A percentile compares a stretch with the other conserved stretches of the same genome.
Conservation (phyloP, 1,140 invertebrate genomes). For the Venturia canescens region DNA sequence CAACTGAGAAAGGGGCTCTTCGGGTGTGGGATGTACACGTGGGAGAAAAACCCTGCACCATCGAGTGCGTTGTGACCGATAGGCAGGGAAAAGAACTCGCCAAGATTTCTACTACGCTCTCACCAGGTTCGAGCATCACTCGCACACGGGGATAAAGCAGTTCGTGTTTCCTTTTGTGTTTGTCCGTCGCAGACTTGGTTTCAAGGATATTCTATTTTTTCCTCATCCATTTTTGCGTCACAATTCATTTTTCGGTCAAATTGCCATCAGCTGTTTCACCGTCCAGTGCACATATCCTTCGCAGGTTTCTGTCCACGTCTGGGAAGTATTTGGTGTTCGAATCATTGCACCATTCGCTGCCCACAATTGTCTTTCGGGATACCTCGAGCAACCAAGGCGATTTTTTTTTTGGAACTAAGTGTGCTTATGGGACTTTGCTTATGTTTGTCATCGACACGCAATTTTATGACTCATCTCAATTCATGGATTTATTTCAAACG, state of each 20-base stretch:
- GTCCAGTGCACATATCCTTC: neutral
- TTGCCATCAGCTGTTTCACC: constrained; percentile 9
- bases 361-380: neutral
- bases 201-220: neutral
- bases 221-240: constrained; percentile 25
- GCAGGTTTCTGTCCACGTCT: no score
- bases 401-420: neutral
- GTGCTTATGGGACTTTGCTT: constrained; percentile 7
- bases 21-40: constrained; percentile 61
- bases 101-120: constrained; percentile 64
- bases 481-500: neutral
- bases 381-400: neutral
- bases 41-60: constrained; percentile 58
- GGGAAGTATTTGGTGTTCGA: no score
- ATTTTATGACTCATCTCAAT: no score
- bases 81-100: constrained; percentile 60
- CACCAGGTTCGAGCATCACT: constrained; percentile 67
- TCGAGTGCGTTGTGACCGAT: constrained; percentile 66
- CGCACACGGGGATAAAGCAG: constrained; percentile 45
- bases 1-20: constrained; percentile 54
- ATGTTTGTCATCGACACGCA: no score
- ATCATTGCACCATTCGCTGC: neutral
- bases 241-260: no score
- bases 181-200: constrained; percentile 60
- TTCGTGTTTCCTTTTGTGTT: constrained; percentile 54